Evolutionary conservation across 2,797 vertebrate genomes (phyloP), one percentile per base, ranked within the genome.

Genomic region (Chelon labrosus): DNA sequence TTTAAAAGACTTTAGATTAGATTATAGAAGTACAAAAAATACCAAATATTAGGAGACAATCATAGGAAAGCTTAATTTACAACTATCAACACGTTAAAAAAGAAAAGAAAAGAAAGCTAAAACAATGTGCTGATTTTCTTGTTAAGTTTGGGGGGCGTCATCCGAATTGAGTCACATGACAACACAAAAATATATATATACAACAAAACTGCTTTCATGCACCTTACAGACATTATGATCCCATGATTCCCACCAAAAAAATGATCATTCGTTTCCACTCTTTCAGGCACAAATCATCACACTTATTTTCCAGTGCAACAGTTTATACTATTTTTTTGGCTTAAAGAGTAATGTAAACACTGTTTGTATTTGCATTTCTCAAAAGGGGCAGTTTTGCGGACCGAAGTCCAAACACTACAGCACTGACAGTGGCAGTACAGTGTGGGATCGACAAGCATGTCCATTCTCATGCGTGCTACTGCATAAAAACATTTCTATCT

Each of bases 1-100:
- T 80, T 68, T 70, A 6, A 42, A 58, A 65, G 41, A 55, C 79
- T 86, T 77, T 27, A 61, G 58, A 70, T 72, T 75, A 65, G 14
- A 79, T 66, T 14, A 58, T 22, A 22, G 60, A 69, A 67, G 72
- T 82, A 82, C n/a, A 79, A 85, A 88, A 87, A 75, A 83, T 63
- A 85, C 20, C 37, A 64, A 68, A 67, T 80, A 50, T 78, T 10
- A 5, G 19, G 20, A 25, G 19, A 54, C 10, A 73, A 85, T 87
- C 55, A 74, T 56, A 38, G 71, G 47, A 72, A 77, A 54, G 7
- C 53, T 70, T 59, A 77, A 69, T 75, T 84, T 85, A 79, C 65
- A 88, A 65, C 71, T 83, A 87, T 77, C 27, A 47, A 80, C 52
- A 75, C 58, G 52, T 76, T 83, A 31, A 31, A 31, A 31, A 31